A percentile compares a stretch with the other conserved stretches of the same genome.
phyloP scores from a whole-genome alignment of 1,140 invertebrate species.

The Parasteatoda tepidariorum region DNA sequence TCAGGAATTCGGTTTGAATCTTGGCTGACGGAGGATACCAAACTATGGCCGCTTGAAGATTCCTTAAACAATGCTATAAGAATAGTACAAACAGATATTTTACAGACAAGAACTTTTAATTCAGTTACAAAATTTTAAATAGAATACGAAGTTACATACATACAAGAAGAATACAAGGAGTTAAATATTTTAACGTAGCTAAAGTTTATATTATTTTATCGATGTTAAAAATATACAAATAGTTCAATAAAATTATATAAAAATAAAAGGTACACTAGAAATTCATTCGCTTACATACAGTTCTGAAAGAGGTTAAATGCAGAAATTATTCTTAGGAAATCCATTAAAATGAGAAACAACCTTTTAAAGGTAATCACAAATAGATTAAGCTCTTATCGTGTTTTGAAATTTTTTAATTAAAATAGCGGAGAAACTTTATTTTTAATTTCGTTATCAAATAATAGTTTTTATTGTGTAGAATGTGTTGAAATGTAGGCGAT shows the following conservation, averaged over 20 bases:
- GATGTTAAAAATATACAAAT: not conserved
- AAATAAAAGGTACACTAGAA: too few relatives aligned
- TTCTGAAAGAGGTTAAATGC: too few relatives aligned
- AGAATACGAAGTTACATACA: not conserved
- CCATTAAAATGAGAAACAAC: too few relatives aligned
- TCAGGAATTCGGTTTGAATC: conserved; percentile 23
- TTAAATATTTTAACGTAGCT: not conserved
- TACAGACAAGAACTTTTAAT: not conserved
- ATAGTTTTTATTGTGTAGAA: too few relatives aligned
- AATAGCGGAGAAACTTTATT: too few relatives aligned
- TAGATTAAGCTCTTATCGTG: too few relatives aligned
- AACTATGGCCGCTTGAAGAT: conserved; percentile 43
- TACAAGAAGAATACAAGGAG: not conserved
- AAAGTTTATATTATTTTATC: not conserved
- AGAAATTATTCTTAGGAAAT: too few relatives aligned
- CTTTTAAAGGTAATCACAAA: too few relatives aligned
- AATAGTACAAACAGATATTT: not conserved
- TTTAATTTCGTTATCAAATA: too few relatives aligned
- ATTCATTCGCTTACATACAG: too few relatives aligned
- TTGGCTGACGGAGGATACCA: conserved; percentile 20
- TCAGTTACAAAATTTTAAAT: not conserved
- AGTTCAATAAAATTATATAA: not conserved
- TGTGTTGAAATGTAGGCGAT: too few relatives aligned
- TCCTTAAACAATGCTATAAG: not conserved
- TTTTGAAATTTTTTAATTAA: too few relatives aligned